Evolutionary conservation across 2,113 vertebrate species (phyloP).

Genomic region (Heptranchias perlo): DNA sequence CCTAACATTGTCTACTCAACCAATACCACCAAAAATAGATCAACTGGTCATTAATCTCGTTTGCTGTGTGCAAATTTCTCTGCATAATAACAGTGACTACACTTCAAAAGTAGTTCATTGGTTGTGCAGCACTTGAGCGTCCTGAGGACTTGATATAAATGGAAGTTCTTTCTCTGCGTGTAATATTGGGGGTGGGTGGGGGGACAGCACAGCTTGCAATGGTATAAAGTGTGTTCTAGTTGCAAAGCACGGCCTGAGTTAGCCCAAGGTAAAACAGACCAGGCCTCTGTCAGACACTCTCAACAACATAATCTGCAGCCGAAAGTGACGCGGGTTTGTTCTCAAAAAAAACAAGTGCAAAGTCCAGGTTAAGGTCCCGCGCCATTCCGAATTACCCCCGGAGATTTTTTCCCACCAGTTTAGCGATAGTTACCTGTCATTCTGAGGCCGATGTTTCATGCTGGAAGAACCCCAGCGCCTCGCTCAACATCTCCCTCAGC

Average conservation of each 20-base stretch:
- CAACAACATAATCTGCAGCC: background rate
- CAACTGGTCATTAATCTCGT: background rate
- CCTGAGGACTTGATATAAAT: background rate
- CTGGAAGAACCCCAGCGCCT: slow-evolving; percentile 40
- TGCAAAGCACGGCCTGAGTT: too few species aligned
- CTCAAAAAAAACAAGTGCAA: background rate
- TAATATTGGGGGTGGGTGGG: background rate
- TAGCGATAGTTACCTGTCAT: slow-evolving; percentile 61
- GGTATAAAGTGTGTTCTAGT: too few species aligned
- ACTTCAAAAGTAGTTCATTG: background rate
- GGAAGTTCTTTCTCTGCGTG: background rate
- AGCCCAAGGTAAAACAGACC: background rate
- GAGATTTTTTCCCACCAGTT: too few species aligned
- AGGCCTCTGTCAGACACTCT: background rate
- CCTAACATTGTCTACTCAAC: background rate
- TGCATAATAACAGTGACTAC: background rate
- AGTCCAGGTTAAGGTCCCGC: background rate
- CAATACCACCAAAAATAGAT: background rate
- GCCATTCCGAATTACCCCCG: background rate
- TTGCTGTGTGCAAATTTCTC: background rate
- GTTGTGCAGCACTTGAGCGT: background rate
- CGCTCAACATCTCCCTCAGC: background rate
- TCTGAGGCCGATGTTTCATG: slow-evolving; percentile 64
- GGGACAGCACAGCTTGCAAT: too few species aligned
- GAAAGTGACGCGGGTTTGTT: background rate